Evolutionary conservation across 2,797 vertebrate species (phyloP), one percentile per base, ranked within the genome.

Genomic region (Odontamblyopus lacepedii): DNA sequence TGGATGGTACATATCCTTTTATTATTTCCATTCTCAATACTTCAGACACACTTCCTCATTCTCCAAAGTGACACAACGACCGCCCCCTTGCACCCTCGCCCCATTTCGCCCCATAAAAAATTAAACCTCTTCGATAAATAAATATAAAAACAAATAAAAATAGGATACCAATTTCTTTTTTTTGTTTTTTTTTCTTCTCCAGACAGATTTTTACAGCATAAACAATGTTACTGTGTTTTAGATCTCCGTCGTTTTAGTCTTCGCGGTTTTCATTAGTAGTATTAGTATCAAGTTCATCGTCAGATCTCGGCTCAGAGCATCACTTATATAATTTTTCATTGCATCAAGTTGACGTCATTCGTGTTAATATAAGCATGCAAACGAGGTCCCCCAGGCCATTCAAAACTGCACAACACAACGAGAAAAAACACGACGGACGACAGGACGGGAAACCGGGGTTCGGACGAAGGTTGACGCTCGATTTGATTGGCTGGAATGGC

Each of bases 281-380:
- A 90, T 94, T 94, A 94, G 91, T 93, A 92, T 92, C 86, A 85
- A 90, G 90, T 48, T 48, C 44, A 48, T 48, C 5, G 44, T 92
- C 87, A 90, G 83, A 86, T 90, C 90, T 90, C 89, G 90, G 89
- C 89, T 91, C 88, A 87, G 86, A 92, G 88, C 91, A 91, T 94
- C 88, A 87, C 88, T 91, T 92, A 89, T 92, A 92, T 91, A 88
- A 90, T 91, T 92, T 82, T 91, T 92, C 90, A 84, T 93, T 92
- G 92, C 91, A 93, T 92, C 89, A 88, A 92, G 92, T 92, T 94
- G 93, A 95, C 93, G 93, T 94, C 93, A 94, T 94, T 92, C 92
- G 91, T 94, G 91, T 93, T 93, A 92, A 93, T 93, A 93, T 92
- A 93, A 92, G 93, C 93, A 95, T 95, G 93, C 93, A 95, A 90